Conservation (phyloP, 2,113 vertebrate genomes). For the Cyanocitta stelleri region DNA sequence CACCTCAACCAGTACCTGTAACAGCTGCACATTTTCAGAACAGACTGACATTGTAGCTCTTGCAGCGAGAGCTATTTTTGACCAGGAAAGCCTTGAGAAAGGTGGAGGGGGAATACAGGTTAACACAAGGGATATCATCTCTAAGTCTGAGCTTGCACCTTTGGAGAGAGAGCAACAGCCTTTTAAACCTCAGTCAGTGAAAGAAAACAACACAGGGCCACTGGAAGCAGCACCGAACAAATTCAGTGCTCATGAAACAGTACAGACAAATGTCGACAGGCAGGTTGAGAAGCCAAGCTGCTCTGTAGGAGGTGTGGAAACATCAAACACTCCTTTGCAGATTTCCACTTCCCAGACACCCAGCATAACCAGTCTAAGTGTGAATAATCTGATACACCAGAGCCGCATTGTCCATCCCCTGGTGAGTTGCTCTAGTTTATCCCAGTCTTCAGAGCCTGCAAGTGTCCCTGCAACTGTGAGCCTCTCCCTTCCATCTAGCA, state of each 20-base stretch:
- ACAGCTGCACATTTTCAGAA: slow-evolving; percentile 85
- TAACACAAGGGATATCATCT: slow-evolving; percentile 35
- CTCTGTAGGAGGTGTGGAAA: slow-evolving; percentile 65
- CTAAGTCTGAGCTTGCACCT: slow-evolving; percentile 70
- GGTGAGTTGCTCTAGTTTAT: slow-evolving; percentile 77
- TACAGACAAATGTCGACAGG: slow-evolving; percentile 63
- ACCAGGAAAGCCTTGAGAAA: slow-evolving; percentile 87
- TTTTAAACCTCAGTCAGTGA: slow-evolving; percentile 65
- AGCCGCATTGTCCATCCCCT: slow-evolving; percentile 79
- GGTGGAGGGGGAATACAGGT: slow-evolving; percentile 58
- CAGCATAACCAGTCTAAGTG: slow-evolving; percentile 84
- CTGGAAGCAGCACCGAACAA: slow-evolving; percentile 65
- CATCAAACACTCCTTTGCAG: slow-evolving; percentile 72
- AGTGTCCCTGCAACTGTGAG: slow-evolving; percentile 68
- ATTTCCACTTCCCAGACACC: slow-evolving; percentile 77
- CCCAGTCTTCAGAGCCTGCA: slow-evolving; percentile 76
- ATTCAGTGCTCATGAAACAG: slow-evolving; percentile 67
- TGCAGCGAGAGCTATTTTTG: slow-evolving; percentile 88
- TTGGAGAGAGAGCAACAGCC: slow-evolving; percentile 66
- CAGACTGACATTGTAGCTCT: slow-evolving; percentile 93
- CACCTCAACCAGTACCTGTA: slow-evolving; percentile 76
- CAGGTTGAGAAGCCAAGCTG: slow-evolving; percentile 76
- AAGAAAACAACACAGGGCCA: slow-evolving; percentile 66
- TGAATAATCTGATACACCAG: slow-evolving; percentile 90
- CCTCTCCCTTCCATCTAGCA: slow-evolving; percentile 75